Conservation (phyloP, 2,113 vertebrate genomes). For the Perca fluviatilis region DNA sequence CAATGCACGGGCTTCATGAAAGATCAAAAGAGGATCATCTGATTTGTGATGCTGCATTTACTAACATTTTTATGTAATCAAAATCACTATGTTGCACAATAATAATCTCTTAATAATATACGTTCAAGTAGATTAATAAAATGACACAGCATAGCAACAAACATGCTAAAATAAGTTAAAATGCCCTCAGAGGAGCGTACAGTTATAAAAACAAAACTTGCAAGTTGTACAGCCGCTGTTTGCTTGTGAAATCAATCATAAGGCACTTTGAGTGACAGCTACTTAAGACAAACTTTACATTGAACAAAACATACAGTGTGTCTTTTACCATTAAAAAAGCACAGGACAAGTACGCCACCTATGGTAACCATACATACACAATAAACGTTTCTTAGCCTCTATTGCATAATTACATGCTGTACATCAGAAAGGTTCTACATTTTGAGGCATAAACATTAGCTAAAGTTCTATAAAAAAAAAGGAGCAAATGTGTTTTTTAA, state of each 20-base stretch:
- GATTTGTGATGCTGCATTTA: not conserved
- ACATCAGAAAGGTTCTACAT: not conserved
- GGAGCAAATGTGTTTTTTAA: not conserved
- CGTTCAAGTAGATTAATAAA: not conserved
- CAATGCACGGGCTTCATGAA: not conserved
- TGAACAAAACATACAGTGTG: not conserved
- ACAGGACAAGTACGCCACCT: conserved; percentile 15
- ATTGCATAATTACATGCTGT: not conserved
- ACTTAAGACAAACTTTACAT: not conserved
- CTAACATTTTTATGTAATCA: not conserved
- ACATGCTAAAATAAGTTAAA: conserved; percentile 3
- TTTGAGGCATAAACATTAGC: not conserved
- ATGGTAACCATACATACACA: conserved; percentile 11
- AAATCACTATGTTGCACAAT: not conserved
- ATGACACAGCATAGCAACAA: conserved; percentile 1
- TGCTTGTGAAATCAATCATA: not conserved
- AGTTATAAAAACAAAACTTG: not conserved
- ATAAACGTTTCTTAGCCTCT: not conserved
- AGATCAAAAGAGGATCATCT: not conserved
- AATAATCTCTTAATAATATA: not conserved
- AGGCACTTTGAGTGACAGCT: conserved; percentile 50
- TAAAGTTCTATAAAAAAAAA: not conserved
- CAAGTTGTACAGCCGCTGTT: not conserved
- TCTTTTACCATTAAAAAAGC: not conserved
- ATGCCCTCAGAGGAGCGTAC: conserved; percentile 7